Base-by-base conservation (phyloP, 1,140 invertebrate species). In the Drosophila repletoides region DNA sequence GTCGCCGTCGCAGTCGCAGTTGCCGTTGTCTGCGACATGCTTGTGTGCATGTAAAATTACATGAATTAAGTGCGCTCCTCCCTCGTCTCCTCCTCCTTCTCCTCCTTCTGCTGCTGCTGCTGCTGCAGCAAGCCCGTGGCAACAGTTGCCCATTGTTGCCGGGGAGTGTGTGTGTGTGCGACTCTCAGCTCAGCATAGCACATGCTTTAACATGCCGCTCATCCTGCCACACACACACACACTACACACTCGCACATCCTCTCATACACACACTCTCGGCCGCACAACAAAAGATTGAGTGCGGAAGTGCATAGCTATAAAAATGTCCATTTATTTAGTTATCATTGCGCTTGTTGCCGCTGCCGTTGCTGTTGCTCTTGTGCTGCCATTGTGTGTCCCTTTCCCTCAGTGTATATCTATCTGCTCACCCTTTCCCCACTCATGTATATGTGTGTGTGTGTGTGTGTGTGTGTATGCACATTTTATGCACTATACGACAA, bases 251-350 rank as follows among this genome's bases (percentile, higher is more conserved):
- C 31, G 10, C 29, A 55, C 38, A 33, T 7, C 7, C 3, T 9
- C 28, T 40, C 48, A 49, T 21, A 14, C 29, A 31, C 17, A 22
- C 46, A 41, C 41, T 36, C 52, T 14, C 41, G 12, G 19, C 36
- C 19, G 33, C 70, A 61, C 72, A 72, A 84, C 80, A 86, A 86
- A 86, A 86, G 80, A 80, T 87, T 86, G 80, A 86, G 80, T 86
- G 81, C 80, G 80, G 80, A 86, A 86, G 80, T 86, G 80, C 80
- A 86, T 86, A 86, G 80, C 80, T 86, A 86, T 86, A 86, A 86
- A 86, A 86, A 86, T 86, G 81, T 86, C 80, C 80, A 86, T 86
- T 86, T 86, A 86, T 86, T 86, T 86, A 86, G 80, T 86, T 86
- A 86, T 86, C 80, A 86, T 86, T 86, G 80, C 81, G 80, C 80